Evolutionary conservation across 1,140 invertebrate species (phyloP), one percentile per base, ranked within the genome.

Genomic region (Rhagoletis zephyria): DNA sequence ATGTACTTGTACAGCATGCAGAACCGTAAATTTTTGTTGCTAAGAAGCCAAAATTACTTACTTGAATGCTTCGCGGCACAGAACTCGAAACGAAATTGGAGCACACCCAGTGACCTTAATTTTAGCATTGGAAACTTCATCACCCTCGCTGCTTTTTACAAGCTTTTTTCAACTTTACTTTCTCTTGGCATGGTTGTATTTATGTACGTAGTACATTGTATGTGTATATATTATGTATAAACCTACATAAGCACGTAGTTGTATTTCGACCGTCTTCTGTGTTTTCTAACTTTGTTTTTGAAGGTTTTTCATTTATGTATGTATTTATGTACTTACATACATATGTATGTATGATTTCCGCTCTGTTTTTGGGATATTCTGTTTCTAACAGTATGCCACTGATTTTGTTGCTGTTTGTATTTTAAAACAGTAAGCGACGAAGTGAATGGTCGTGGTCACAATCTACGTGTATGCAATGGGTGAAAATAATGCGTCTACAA

Each of bases 71-170:
- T 60, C 19, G 30, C 30, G 10, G n/a, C 51, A 6, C n/a, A 16
- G 60, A 85, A 59, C 9, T n/a, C 4, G 81, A 85, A 87, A 87
- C 40, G 81, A 87, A 87, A 87, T 67, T 87, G 61, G 51, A 81
- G 51, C 77, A 67, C 87, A 85, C 77, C 87, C 77, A 87, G 77
- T 87, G 87, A 87, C 77, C 87, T 85, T 87, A 87, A 87, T 87
- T 87, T 87, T 85, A 87, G 7, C 10, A 0, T 51, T 81, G 74
- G 51, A 51, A 81, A 16, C 14, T n/a, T 51, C n/a, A 42, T 67
- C 30, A 10, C 65, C 10, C 30, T 10, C 19, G 16, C 5, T 63
- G 4, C 61, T 14, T 63, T 4, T 4, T 12, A 4, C 61, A 7
- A 14, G 61, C 61, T 63, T 4, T 14, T 14, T 14, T 63, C 0